These are phyloP conservation scores for Cyaniris semiargus DNA, from an alignment of 2,888 invertebrate species.

Conservation along the genomic window DNA sequence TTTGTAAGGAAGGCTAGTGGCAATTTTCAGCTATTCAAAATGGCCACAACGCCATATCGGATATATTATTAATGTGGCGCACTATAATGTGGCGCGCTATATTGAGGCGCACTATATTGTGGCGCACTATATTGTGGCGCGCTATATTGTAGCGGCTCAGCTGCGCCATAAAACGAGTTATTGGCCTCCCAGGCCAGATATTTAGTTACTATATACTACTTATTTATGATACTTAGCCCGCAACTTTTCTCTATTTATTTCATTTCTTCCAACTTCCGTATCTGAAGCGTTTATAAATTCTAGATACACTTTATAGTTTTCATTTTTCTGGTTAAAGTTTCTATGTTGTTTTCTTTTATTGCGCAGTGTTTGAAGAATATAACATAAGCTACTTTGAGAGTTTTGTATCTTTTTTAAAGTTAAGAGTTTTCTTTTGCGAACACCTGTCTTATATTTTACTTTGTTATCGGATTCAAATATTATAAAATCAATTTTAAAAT, in stretches of 20 bases:
- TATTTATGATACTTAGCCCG: constrained; percentile 6
- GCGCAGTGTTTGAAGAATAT: background rate
- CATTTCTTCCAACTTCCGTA: constrained; percentile 16
- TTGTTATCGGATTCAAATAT: background rate
- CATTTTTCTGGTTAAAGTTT: constrained; percentile 12
- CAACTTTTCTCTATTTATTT: constrained; percentile 21
- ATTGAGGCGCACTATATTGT: background rate
- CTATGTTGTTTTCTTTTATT: background rate
- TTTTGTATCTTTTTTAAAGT: background rate
- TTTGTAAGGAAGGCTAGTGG: too few species aligned
- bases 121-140: background rate
- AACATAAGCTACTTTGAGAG: background rate
- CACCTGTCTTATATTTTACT: background rate
- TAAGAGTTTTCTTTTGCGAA: background rate
- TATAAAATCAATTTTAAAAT: too few species aligned
- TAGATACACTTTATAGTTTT: constrained; percentile 14
- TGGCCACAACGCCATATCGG: background rate
- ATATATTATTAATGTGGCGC: constrained; percentile 15
- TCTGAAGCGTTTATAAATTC: constrained; percentile 17
- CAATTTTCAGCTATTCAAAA: background rate
- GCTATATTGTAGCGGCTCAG: background rate
- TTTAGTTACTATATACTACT: too few species aligned
- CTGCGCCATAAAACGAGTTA: constrained; percentile 2
- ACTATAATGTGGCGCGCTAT: background rate
- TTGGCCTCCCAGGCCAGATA: constrained; percentile 5